A percentile compares a stretch with the other conserved stretches of the same genome.
Evolutionary conservation across 1,140 invertebrate genomes (phyloP).

Genomic region (Bombus pyrosoma): DNA sequence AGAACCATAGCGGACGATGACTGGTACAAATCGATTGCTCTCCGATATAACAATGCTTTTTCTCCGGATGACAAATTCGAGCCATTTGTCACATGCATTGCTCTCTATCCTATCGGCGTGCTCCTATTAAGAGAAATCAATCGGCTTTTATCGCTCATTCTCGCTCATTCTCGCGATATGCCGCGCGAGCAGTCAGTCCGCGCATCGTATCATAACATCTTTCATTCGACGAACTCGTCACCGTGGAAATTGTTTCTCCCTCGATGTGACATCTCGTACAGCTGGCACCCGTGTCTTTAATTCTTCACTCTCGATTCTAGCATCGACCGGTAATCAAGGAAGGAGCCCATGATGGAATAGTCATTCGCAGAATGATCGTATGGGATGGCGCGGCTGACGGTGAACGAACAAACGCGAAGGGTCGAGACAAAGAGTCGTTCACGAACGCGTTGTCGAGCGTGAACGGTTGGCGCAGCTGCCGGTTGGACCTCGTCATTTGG

Average conservation of each 20-base stretch:
- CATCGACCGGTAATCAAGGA: not conserved
- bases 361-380: not conserved
- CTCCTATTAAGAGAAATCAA: constrained; percentile 19
- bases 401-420: not conserved
- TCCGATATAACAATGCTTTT: constrained; percentile 16
- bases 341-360: not conserved
- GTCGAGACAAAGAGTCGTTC: constrained; percentile 47
- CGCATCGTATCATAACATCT: not conserved
- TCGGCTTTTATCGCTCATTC: constrained; percentile 1
- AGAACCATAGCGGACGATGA: not conserved
- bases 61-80: constrained; percentile 24
- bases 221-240: not conserved
- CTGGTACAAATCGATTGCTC: constrained; percentile 10
- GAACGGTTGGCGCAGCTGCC: not conserved
- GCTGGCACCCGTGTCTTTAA: not conserved
- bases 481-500: constrained; percentile 34
- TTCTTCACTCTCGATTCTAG: not conserved
- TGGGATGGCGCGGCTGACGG: too few relatives aligned
- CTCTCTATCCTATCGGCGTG: not conserved
- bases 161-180: not conserved
- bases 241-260: too few relatives aligned
- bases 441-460: not conserved
- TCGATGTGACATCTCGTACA: not conserved
- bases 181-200: not conserved
- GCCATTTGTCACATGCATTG: constrained; percentile 8